Evolutionary conservation across 2,888 invertebrate species (phyloP), one percentile per base, ranked within the genome.

Genomic region (Patella caerulea): DNA sequence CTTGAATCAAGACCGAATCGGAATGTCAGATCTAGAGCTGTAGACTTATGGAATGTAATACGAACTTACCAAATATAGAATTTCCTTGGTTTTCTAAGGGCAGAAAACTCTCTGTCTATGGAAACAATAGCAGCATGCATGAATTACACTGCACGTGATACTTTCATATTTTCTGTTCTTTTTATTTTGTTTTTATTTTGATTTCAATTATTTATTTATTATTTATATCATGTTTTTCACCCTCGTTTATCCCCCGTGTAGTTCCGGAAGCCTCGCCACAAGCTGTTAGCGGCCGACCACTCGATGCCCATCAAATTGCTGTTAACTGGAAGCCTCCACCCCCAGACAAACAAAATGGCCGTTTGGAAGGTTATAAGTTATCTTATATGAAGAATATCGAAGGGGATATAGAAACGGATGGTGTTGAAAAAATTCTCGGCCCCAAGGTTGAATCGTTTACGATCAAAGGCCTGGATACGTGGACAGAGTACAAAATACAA

Each of bases 401-500:
- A 71, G 87, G 85, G 71, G 77, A 82, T 53, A 79, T 82, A 73
- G 83, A 94, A 95, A 92, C 96, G 94, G 91, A 94, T 96, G 91
- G 89, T 24, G 79, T 76, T 3, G 78, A 79, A 34, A 83, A 85
- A 29, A 84, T 81, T 59, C 88, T 91, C 56, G 90, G 89, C 72
- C 90, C 91, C 24, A 80, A 84, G 52, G 81, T 83, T 56, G 82
- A 82, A 70, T 84, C 86, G 90, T 95, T 96, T 93, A 93, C 95
- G 83, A 94, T 98, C 93, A 96, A 96, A 92, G 96, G 97, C 92
- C 94, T 98, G 90, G 95, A 96, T 92, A 95, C 96, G 83, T 98
- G 97, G 97, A 98, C 98, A 81, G 95, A 96, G 92, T 99, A 99
- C 94, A 95, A 97, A 92, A 95, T 99, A 90, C 97, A 97, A 97